phyloP scores from a whole-genome alignment of 2,113 vertebrate species.

The Chunga burmeisteri region DNA sequence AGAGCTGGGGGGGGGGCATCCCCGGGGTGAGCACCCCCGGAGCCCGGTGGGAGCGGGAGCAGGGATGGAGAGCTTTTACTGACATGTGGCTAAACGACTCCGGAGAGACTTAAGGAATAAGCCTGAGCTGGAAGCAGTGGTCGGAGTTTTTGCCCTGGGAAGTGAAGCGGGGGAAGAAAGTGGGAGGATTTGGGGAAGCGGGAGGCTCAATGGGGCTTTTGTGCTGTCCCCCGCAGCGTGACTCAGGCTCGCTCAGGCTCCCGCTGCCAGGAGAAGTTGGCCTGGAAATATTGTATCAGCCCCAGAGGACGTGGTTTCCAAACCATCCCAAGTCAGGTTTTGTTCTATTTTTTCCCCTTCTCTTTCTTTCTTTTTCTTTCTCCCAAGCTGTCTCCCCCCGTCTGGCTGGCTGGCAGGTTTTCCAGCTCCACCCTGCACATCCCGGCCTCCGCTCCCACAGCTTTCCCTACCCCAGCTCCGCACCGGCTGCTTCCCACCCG shows the following conservation, averaged over 20 bases:
- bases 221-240: slow-evolving; percentile 27
- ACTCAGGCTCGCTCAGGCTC: slow-evolving; percentile 7
- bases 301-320: slow-evolving; percentile 47
- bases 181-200: slow-evolving; percentile 24
- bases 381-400: background rate
- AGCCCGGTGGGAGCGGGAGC: background rate
- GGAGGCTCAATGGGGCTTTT: slow-evolving; percentile 46
- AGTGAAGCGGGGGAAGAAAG: background rate
- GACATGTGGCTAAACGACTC: background rate
- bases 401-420: background rate
- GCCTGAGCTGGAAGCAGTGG: background rate
- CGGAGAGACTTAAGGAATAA: background rate
- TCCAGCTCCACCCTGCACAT: slow-evolving; percentile 32
- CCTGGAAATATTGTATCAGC: slow-evolving; percentile 60
- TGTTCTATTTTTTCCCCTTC: slow-evolving; percentile 4
- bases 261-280: slow-evolving; percentile 29
- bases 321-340: background rate
- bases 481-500: accelerated
- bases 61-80: background rate
- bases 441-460: background rate
- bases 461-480: accelerated
- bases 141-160: slow-evolving; percentile 6
- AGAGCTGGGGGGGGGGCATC: background rate
- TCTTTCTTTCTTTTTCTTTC: background rate
- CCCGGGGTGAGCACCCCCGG: accelerated